A percentile compares a stretch with the other conserved stretches of the same genome.
phyloP scores from a whole-genome alignment of 2,113 vertebrate genomes.

The Conger conger region DNA sequence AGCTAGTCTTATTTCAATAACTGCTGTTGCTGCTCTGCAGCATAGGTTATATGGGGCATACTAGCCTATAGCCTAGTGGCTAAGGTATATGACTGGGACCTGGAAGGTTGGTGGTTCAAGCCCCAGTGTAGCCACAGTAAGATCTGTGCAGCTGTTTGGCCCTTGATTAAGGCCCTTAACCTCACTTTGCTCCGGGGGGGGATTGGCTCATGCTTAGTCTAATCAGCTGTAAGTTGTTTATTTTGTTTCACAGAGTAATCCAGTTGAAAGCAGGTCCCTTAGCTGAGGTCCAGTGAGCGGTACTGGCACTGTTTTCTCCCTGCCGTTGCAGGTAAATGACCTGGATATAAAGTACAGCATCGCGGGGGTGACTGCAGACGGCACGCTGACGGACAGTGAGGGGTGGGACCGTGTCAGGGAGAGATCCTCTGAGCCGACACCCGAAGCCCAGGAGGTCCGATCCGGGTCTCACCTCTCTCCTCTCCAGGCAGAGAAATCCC shows the following conservation, averaged over 20 bases:
- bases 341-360: slow-evolving; percentile 54
- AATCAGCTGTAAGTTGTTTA: no score
- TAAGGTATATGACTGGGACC: no score
- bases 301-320: slow-evolving; percentile 8
- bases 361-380: slow-evolving; percentile 56
- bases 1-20: neutral
- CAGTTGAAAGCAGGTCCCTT: neutral
- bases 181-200: no score
- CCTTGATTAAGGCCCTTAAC: no score
- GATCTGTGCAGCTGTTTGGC: no score
- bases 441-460: neutral
- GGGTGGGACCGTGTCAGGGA: slow-evolving; percentile 35
- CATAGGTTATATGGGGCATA: no score
- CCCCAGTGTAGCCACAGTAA: no score
- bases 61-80: no score
- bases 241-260: no score
- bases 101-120: no score
- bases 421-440: slow-evolving; percentile 32
- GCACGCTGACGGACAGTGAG: slow-evolving; percentile 56
- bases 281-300: neutral
- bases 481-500: slow-evolving; percentile 29
- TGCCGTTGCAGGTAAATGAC: slow-evolving; percentile 62
- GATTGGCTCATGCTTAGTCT: no score
- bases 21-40: neutral
- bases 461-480: slow-evolving; percentile 44